Percentiles rank a stretch among this genome's conserved stretches.
Conservation (phyloP, 37 sponge, comb jelly and placozoan genomes). For the Hexactinellida sp. region DNA sequence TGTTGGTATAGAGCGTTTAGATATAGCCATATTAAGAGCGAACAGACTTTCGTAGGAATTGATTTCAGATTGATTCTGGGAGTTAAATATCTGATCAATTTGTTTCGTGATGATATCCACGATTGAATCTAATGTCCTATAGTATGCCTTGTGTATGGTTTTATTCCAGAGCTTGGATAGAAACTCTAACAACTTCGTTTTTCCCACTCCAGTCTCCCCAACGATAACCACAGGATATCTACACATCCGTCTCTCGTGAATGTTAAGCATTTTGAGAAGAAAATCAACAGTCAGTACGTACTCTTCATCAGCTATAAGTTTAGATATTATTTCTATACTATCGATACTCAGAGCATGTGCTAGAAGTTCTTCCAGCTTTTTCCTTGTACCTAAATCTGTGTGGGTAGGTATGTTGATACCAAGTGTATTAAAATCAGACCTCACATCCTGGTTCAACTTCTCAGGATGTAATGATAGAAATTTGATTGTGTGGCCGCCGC, state of each 20-base stretch:
- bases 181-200: constrained; percentile 78
- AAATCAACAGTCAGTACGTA: constrained; percentile 85
- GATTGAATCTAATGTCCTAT: background rate
- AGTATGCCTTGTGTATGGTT: background rate
- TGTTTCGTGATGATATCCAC: background rate
- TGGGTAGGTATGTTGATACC: constrained; percentile 42
- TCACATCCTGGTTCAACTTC: constrained; percentile 28
- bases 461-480: constrained; percentile 50
- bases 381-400: constrained; percentile 41
- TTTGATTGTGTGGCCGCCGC: constrained; percentile 39
- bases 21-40: background rate
- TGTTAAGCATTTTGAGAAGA: constrained; percentile 38
- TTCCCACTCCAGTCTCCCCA: constrained; percentile 92
- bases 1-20: background rate
- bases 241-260: constrained; percentile 43
- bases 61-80: background rate
- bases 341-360: constrained; percentile 46
- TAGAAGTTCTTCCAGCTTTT: constrained; percentile 41
- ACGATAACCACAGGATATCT: constrained; percentile 79
- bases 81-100: background rate
- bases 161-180: constrained; percentile 67
- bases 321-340: constrained; percentile 29
- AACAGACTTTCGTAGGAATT: background rate
- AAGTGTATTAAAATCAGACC: constrained; percentile 28
- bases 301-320: constrained; percentile 45